Evolutionary conservation across 2,113 vertebrate species (phyloP).

Genomic region (Casuarius casuarius): DNA sequence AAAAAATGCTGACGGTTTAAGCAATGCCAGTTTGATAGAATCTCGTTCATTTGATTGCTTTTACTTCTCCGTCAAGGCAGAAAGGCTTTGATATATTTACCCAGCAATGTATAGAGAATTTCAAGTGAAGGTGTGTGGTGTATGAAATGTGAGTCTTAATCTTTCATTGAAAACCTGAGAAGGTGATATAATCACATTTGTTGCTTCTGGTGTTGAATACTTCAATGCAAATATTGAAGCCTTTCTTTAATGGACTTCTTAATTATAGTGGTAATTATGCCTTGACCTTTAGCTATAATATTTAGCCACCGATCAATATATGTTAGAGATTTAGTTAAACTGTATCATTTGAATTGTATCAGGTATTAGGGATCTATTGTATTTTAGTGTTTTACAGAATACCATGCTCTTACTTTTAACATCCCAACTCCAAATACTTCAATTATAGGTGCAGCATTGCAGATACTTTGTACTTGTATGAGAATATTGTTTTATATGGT

Average conservation of each 20-base stretch:
- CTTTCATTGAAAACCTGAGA: neutral
- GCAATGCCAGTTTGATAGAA: neutral
- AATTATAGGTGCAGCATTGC: neutral
- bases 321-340: neutral
- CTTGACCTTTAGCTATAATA: neutral
- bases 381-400: neutral
- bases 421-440: neutral
- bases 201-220: neutral
- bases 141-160: conserved; percentile 7
- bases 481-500: neutral
- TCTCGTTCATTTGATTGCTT: neutral
- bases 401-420: neutral
- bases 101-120: neutral
- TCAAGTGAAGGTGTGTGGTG: neutral
- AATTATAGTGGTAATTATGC: neutral
- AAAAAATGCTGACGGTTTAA: neutral
- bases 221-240: neutral
- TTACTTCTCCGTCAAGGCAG: neutral
- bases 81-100: neutral
- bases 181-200: neutral
- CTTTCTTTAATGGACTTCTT: neutral
- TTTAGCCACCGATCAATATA: neutral
- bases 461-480: neutral
- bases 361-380: neutral
- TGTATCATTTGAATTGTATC: neutral